phyloP scores from a whole-genome alignment of 2,888 invertebrate species.

The Orthosia incerta region DNA sequence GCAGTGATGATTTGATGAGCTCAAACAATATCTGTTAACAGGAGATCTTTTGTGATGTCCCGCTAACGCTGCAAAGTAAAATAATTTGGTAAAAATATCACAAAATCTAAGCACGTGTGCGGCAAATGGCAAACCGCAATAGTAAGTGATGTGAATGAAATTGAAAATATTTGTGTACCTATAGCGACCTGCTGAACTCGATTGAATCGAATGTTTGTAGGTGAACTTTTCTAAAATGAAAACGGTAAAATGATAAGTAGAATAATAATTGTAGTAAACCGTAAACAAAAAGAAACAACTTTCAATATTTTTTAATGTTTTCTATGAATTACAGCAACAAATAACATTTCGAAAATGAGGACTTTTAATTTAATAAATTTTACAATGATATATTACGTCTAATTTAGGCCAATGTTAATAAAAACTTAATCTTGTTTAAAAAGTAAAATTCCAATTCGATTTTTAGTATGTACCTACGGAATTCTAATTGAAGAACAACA shows the following conservation, averaged over 20 bases:
- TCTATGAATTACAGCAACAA: neutral
- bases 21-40: conserved; percentile 76
- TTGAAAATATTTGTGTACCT: conserved; percentile 26
- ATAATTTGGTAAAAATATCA: conserved; percentile 88
- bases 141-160: conserved; percentile 61
- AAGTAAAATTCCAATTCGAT: conserved; percentile 8
- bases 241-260: neutral
- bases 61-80: conserved; percentile 82
- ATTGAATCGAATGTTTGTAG: conserved; percentile 23
- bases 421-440: neutral
- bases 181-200: conserved; percentile 35
- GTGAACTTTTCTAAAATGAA: neutral
- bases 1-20: conserved; percentile 76
- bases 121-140: conserved; percentile 89
- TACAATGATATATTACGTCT: too few relatives aligned
- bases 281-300: neutral
- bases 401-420: neutral
- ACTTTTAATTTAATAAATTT: neutral
- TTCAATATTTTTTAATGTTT: neutral
- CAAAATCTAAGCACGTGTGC: conserved; percentile 90
- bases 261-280: neutral
- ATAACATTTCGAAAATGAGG: neutral
- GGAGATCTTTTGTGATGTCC: conserved; percentile 74
- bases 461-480: neutral
- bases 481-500: conserved; percentile 18